Evolutionary conservation across 2,113 vertebrate species (phyloP), one percentile per base, ranked within the genome.

Genomic region (Telmatochromis sp.): DNA sequence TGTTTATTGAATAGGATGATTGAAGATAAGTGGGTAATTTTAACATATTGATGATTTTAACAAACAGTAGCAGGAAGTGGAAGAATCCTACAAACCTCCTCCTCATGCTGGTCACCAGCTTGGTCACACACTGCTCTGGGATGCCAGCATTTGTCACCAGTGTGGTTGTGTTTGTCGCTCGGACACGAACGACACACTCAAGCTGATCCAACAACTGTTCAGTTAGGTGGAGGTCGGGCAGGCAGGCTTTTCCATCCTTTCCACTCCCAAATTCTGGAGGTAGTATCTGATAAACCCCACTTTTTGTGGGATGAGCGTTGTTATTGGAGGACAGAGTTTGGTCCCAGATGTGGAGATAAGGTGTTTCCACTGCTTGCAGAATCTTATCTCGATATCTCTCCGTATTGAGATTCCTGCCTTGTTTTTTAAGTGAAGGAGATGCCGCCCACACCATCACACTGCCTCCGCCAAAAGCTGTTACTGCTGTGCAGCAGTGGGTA

Each of bases 41-140:
- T 0, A 35, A 35, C 17, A 63, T 1, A 19, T 35, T 63, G 0
- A 35, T 63, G 17, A 35, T 7, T 63, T 63, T 33, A 63, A 35
- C 31, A 12, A n/a, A 63, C 58, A 12, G 58, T 35, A 63, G 58
- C 31, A 63, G 31, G 58, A 60, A 33, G 57, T 63, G 31, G 31
- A 63, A n/a, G 58, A 35, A 63, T 35, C 58, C 11, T 63, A 63
- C 58, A 2, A 12, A 35, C 31, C 58, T 63, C 17, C 31, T 63
- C 58, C 31, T 63, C 31, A 5, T 35, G 31, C 6, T 63, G 17
- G 28, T 63, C 28, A 63, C 15, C 58, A 60, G 57, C 57, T 60
- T 60, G 57, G 57, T 60, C 5, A 33, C 57, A 60, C 28, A 0
- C 58, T 35, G 58, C 9, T 60, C 28, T 19, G 58, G 58, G 15